These are phyloP conservation scores for Marmota flaviventris DNA, from an alignment of 2,113 vertebrate genomes.

Conservation along the genomic window DNA sequence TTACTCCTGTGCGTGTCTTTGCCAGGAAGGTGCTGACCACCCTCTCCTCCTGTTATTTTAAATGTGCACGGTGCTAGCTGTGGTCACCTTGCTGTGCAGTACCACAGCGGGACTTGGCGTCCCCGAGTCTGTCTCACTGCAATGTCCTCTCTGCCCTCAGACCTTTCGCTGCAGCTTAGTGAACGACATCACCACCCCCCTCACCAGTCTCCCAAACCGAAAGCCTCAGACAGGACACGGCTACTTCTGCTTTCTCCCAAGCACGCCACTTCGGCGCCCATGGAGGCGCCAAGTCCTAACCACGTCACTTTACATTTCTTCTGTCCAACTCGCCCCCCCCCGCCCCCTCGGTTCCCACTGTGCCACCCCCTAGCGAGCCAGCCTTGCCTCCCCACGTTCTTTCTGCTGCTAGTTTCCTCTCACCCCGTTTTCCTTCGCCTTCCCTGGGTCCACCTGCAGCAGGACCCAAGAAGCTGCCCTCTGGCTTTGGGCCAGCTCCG, in stretches of 20 bases:
- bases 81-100: too few species aligned
- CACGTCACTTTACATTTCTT: neutral
- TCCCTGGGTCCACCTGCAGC: too few species aligned
- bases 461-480: neutral
- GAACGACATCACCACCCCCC: neutral
- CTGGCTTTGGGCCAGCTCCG: neutral
- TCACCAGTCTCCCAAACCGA: neutral
- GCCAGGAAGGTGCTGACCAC: neutral
- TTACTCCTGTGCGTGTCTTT: too few species aligned
- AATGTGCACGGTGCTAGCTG: too few species aligned
- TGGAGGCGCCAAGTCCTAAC: neutral
- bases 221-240: neutral
- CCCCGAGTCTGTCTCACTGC: too few species aligned
- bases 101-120: neutral
- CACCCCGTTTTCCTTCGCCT: neutral
- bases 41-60: too few species aligned
- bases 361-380: neutral
- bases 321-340: too few species aligned
- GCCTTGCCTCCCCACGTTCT: accelerated
- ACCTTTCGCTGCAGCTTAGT: neutral
- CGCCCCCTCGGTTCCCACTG: neutral
- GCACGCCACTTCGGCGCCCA: neutral
- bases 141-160: neutral
- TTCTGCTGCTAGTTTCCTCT: neutral
- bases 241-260: neutral